A percentile compares a stretch with the other conserved stretches of the same genome.
Conservation (phyloP, 2,797 vertebrate genomes). For the Parotocinclus haroldoi region DNA sequence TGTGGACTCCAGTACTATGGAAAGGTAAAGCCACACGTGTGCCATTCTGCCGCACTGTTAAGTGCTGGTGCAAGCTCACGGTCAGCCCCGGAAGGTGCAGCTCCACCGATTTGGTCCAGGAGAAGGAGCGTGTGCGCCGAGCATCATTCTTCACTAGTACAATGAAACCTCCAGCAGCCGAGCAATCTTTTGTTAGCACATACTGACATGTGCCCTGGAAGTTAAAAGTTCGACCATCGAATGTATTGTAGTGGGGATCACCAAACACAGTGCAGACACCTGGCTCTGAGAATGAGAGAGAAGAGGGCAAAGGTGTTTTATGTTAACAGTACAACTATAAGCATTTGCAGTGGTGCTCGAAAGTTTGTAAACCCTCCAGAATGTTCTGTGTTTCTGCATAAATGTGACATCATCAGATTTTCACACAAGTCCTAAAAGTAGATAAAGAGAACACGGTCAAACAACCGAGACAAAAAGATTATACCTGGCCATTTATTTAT, state of each 20-base stretch:
- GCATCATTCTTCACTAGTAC: constrained; percentile 96
- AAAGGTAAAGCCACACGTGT: constrained; percentile 89
- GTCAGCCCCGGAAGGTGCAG: constrained; percentile 76
- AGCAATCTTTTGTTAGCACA: constrained; percentile 90
- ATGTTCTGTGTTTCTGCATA: too few relatives aligned
- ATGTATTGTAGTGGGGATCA: constrained; percentile 99
- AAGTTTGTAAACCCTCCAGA: too few relatives aligned
- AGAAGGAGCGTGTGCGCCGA: constrained; percentile 90
- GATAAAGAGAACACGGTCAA: too few relatives aligned
- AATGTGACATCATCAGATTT: too few relatives aligned
- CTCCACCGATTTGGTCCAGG: constrained; percentile 97
- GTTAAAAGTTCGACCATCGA: constrained; percentile 97
- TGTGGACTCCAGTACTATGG: constrained; percentile 82
- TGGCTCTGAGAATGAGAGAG: constrained; percentile 75
- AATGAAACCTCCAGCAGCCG: constrained; percentile 82
- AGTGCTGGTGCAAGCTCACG: constrained; percentile 91
- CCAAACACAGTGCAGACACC: constrained; percentile 98
- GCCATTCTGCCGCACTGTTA: constrained; percentile 91
- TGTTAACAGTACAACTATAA: too few relatives aligned
- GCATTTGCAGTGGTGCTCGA: too few relatives aligned
- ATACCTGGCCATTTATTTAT: too few relatives aligned
- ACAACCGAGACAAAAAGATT: too few relatives aligned
- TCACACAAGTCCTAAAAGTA: too few relatives aligned
- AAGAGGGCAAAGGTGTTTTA: too few relatives aligned
- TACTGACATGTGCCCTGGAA: constrained; percentile 99